Evolutionary conservation across 37 sponge, comb jelly and placozoan species (phyloP).

Genomic region (Ianthella basta): DNA sequence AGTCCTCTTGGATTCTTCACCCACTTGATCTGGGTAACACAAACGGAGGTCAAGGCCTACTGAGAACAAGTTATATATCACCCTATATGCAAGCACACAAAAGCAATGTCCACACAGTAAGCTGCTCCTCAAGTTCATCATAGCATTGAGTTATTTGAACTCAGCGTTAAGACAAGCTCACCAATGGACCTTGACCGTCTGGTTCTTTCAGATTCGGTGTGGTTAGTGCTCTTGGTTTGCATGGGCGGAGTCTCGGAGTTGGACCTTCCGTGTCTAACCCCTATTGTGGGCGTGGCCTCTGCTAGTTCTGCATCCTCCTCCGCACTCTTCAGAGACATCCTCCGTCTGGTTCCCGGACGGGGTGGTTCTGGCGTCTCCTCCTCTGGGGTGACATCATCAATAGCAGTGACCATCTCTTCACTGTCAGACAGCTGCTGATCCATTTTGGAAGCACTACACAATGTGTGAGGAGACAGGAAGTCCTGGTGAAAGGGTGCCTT

Average conservation of each 20-base stretch:
- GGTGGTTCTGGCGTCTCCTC: background rate
- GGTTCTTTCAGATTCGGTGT: background rate
- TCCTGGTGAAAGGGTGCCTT: too few species aligned
- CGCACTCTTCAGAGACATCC: background rate
- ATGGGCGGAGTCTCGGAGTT: constrained; percentile 25
- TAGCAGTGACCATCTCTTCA: constrained; percentile 44
- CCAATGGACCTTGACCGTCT: constrained; percentile 29
- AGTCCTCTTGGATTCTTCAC: constrained; percentile 27
- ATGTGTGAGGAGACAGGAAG: too few species aligned
- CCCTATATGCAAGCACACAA: too few species aligned
- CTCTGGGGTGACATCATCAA: constrained; percentile 41
- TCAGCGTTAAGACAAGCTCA: too few species aligned
- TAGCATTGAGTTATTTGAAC: too few species aligned
- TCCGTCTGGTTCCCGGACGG: background rate
- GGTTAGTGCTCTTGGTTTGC: background rate
- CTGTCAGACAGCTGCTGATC: constrained; percentile 37
- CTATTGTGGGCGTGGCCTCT: background rate
- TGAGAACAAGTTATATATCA: too few species aligned
- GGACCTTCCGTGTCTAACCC: constrained; percentile 12
- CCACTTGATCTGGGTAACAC: constrained; percentile 7
- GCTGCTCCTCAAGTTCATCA: too few species aligned
- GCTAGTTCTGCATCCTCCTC: background rate
- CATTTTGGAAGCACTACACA: too few species aligned
- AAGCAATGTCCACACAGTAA: too few species aligned
- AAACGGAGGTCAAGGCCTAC: background rate